These are phyloP conservation scores for Numenius phaeopus DNA, from an alignment of 2,797 vertebrate genomes.

Conservation along the genomic window DNA sequence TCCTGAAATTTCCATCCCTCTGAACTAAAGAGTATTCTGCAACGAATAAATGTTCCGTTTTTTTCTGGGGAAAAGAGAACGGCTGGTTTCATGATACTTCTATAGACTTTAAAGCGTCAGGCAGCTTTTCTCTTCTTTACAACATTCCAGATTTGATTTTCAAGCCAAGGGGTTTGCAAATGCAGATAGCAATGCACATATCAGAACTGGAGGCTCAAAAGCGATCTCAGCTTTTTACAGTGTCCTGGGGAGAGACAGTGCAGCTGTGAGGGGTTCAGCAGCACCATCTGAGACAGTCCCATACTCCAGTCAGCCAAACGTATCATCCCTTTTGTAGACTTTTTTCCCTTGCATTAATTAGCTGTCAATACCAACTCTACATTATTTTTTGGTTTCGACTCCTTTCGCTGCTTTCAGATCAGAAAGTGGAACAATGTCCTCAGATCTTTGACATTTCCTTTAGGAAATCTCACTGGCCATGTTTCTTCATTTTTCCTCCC, in stretches of 20 bases:
- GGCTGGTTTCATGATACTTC: neutral
- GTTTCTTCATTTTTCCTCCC: neutral
- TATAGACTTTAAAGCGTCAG: neutral
- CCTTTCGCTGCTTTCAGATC: neutral
- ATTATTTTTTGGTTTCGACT: neutral
- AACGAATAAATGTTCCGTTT: neutral
- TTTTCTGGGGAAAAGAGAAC: neutral
- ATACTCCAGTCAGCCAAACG: neutral
- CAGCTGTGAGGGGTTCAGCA: neutral
- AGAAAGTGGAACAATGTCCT: neutral
- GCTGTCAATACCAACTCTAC: neutral
- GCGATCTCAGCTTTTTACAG: neutral
- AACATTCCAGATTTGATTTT: conserved; percentile 15
- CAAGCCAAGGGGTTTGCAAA: conserved; percentile 15
- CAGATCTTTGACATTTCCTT: neutral
- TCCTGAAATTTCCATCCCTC: conserved; percentile 34
- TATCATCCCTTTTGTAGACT: neutral
- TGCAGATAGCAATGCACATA: neutral
- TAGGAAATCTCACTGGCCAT: neutral
- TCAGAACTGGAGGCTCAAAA: neutral
- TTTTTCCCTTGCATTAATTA: neutral
- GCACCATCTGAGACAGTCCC: neutral
- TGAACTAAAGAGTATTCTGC: neutral
- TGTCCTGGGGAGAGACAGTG: neutral
- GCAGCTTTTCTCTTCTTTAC: conserved; percentile 30